phyloP scores from a whole-genome alignment of 92 coral and sea anemone species.

The Isaurus tuberculatus region DNA sequence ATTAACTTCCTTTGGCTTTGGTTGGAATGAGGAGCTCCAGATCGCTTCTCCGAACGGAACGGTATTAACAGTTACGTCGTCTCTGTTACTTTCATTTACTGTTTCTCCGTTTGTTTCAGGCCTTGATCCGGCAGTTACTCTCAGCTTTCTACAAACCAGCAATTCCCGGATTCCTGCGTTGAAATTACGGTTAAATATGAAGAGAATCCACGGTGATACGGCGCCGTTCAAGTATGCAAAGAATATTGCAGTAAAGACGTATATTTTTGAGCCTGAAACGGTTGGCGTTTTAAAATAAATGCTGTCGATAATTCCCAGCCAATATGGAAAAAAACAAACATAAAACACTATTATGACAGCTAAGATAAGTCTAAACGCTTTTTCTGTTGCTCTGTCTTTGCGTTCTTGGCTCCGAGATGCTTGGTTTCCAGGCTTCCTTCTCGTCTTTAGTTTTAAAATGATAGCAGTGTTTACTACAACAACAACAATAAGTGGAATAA shows the following conservation, averaged over 20 bases:
- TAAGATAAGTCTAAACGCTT: background rate
- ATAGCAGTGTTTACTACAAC: background rate
- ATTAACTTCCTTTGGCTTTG: no score
- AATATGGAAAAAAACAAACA: conserved; percentile 26
- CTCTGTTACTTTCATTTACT: background rate
- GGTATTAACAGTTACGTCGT: background rate
- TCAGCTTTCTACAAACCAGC: background rate
- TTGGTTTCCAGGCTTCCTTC: conserved; percentile 16
- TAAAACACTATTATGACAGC: conserved; percentile 20
- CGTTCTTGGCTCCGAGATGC: background rate
- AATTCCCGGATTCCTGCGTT: background rate
- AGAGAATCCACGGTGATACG: conserved; percentile 6
- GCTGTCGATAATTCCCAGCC: background rate
- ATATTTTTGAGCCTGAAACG: conserved; percentile 16
- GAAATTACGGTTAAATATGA: background rate
- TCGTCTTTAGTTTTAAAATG: conserved; percentile 1
- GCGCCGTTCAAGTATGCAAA: conserved; percentile 30
- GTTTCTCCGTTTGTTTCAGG: background rate
- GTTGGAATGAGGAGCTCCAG: background rate
- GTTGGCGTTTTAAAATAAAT: conserved; percentile 8
- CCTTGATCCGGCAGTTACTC: background rate
- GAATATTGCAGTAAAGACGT: conserved; percentile 6
- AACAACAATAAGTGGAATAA: conserved; percentile 3
- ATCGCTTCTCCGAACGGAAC: background rate
- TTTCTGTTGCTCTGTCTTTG: conserved; percentile 10